Base-by-base conservation (phyloP, 2,797 vertebrate genomes). In the Myotis pilosus region DNA sequence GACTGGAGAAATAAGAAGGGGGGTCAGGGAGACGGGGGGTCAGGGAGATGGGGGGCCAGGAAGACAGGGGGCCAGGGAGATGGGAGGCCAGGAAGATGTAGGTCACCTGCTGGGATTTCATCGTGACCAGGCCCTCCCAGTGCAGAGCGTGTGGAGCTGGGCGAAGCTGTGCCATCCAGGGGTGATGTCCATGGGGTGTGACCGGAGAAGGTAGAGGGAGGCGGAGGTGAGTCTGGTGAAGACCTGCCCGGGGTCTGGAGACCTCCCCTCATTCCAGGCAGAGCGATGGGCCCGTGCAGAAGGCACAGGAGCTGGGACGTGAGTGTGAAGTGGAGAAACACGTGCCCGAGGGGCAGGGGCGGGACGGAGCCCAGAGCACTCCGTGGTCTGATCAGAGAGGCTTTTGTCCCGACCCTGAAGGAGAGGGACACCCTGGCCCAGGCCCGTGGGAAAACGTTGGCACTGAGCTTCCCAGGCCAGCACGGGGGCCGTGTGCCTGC, bases 21-120 rank as follows among this genome's bases (percentile, higher is more conserved):
- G 2, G 11, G 36, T 3, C 6, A 8, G 74, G 3, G 9, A 9
- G 62, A 22, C 0, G 0, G 0, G 8, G 22, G 69, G 23, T 28
- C 8, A 3, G 49, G 49, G 49, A 49, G 49, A 15, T 1, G 15
- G 51, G 17, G 51, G 51, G 19, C 51, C 51, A 53, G 13, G 25
- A 30, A 89, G 49, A 49, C 15, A 5, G 49, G 47, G 49, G 16
- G 49, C 49, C 49, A 6, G 51, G 51, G 17, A 19, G 51, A 19
- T 17, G 6, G 51, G 17, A 16, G 15, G 17, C 51, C 49, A 17
- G 51, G 51, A 5, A 51, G 51, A 53, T 17, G 6, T 17, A 53
- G 51, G 17, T 17, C 2, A 0, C 51, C 51, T 0, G 2, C 51
- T 7, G 6, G 51, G 51, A 20, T 20, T 53, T 19, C 19, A 53